These are phyloP conservation scores for Strix occidentalis DNA, from an alignment of 2,797 vertebrate genomes.

Conservation along the genomic window DNA sequence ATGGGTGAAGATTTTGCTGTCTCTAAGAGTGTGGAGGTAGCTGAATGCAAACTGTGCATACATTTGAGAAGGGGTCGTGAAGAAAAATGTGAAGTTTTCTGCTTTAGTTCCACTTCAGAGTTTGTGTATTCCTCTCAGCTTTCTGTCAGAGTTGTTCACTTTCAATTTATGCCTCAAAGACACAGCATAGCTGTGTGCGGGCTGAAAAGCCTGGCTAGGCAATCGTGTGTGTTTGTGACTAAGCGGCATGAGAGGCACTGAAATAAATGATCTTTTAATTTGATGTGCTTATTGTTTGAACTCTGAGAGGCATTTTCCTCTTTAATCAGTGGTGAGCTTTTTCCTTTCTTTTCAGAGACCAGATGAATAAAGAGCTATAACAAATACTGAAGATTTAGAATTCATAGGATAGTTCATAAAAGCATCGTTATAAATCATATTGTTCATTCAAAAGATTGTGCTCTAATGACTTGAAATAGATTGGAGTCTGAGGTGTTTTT, in stretches of 20 bases:
- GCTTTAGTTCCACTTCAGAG: background rate
- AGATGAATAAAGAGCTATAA: slow-evolving; percentile 13
- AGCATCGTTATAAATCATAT: slow-evolving; percentile 27
- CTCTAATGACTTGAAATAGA: slow-evolving; percentile 43
- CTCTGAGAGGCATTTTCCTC: background rate
- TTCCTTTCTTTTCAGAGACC: background rate
- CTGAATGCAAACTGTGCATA: accelerated
- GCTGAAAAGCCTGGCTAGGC: background rate
- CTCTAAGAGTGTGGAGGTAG: background rate
- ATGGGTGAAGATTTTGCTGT: background rate
- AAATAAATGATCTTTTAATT: slow-evolving; percentile 55
- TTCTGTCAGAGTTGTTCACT: background rate
- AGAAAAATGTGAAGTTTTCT: background rate
- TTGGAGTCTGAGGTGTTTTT: slow-evolving; percentile 31
- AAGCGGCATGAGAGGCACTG: background rate
- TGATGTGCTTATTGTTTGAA: slow-evolving; percentile 29
- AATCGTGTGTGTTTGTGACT: background rate
- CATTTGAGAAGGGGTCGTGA: background rate
- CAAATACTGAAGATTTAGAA: slow-evolving; percentile 39
- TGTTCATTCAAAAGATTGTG: background rate
- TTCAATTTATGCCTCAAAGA: background rate
- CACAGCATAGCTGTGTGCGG: background rate
- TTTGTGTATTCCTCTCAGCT: background rate
- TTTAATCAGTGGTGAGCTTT: background rate
- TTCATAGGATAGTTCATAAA: background rate